Percentiles rank a stretch among this genome's conserved stretches.
These are phyloP conservation scores for Tribolium madens DNA, from an alignment of 1,140 invertebrate species.

Conservation along the genomic window DNA sequence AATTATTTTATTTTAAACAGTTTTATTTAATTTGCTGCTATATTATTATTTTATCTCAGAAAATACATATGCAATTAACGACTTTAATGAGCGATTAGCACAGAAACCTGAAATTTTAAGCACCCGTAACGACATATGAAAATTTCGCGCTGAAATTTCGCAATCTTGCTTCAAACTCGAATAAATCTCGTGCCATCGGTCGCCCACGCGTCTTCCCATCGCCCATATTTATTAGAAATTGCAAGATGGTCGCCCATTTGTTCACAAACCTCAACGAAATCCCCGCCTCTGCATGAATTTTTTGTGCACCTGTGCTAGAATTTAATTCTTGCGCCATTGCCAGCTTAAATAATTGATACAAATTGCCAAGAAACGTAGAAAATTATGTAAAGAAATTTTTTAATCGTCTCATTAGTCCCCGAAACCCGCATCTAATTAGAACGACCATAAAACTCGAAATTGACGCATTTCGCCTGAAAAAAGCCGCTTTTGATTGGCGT, in stretches of 20 bases:
- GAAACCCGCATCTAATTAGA: not conserved
- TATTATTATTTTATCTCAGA: too few species aligned
- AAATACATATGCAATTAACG: not conserved
- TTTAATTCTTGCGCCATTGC: not conserved
- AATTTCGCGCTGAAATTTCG: not conserved
- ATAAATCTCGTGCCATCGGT: not conserved
- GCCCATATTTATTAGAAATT: not conserved
- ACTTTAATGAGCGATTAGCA: not conserved
- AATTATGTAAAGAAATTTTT: not conserved
- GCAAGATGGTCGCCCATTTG: not conserved
- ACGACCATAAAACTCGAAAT: not conserved
- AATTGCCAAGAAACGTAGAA: not conserved
- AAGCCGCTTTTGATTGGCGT: conserved; percentile 16
- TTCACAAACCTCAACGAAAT: not conserved
- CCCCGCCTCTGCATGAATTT: not conserved
- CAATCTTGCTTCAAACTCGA: too few species aligned
- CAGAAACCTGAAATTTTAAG: not conserved
- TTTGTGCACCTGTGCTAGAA: not conserved
- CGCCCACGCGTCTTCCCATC: not conserved
- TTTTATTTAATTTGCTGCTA: too few species aligned
- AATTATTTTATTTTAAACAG: too few species aligned
- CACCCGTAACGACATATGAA: not conserved
- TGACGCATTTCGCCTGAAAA: not conserved
- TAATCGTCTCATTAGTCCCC: not conserved
- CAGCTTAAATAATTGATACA: not conserved